phyloP scores from a whole-genome alignment of 2,888 invertebrate species.

The Chrysotoxum bicinctum region DNA sequence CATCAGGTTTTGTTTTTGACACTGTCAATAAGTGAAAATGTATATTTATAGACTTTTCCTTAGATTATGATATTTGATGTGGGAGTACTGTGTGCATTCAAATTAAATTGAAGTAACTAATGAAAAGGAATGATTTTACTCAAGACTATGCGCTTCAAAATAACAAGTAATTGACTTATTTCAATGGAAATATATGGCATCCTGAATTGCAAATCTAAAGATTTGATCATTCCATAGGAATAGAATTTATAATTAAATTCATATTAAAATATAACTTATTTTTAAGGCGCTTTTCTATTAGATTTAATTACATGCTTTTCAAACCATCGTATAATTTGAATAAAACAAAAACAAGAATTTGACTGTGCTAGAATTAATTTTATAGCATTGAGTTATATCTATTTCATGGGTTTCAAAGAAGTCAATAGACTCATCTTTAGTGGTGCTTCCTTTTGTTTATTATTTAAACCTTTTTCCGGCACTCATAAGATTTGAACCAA shows the following conservation, averaged over 20 bases:
- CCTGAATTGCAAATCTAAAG: not conserved
- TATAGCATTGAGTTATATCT: too few relatives aligned
- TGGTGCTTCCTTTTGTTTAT: too few relatives aligned
- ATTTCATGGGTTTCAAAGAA: too few relatives aligned
- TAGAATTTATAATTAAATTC: not conserved
- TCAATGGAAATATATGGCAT: not conserved
- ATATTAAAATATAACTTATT: too few relatives aligned
- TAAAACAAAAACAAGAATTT: too few relatives aligned
- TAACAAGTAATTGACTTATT: not conserved
- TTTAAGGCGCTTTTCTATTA: too few relatives aligned
- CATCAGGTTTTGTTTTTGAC: not conserved
- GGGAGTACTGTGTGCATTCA: not conserved
- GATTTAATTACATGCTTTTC: too few relatives aligned
- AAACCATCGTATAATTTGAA: too few relatives aligned
- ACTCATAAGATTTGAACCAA: too few relatives aligned
- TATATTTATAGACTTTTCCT: conserved; percentile 8
- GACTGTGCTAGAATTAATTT: too few relatives aligned
- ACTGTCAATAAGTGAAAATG: not conserved
- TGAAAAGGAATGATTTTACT: not conserved
- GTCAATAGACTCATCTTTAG: too few relatives aligned
- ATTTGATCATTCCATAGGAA: not conserved
- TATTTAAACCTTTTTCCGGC: too few relatives aligned
- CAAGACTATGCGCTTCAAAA: not conserved
- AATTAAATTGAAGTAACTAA: not conserved
- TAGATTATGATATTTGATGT: not conserved